Conservation (phyloP, 2,888 invertebrate species). For the Acronicta alni region DNA sequence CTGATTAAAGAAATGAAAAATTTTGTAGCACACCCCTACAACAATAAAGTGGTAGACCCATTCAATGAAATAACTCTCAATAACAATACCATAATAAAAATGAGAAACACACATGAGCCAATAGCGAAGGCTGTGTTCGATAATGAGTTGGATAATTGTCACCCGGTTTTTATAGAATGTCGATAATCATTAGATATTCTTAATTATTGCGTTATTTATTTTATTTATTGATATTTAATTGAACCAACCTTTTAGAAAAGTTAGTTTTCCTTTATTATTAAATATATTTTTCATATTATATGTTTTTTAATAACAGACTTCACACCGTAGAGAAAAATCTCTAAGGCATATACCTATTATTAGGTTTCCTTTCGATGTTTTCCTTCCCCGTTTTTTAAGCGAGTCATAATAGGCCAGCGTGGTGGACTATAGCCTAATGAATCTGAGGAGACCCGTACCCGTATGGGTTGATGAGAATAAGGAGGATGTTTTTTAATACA, state of each 20-base stretch:
- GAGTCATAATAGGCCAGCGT: no score
- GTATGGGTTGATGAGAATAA: no score
- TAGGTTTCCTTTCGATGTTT: no score
- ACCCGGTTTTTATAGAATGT: conserved; percentile 86
- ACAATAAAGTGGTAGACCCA: conserved; percentile 71
- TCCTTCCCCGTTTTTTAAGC: no score
- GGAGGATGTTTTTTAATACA: no score
- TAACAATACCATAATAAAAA: conserved; percentile 75
- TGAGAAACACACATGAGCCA: conserved; percentile 77
- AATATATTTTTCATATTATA: conserved; percentile 5
- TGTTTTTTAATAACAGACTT: no score
- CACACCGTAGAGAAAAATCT: no score
- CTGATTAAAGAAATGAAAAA: conserved; percentile 69
- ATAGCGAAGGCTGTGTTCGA: conserved; percentile 74
- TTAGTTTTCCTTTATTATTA: conserved; percentile 24
- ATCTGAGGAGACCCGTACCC: no score
- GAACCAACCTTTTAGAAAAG: not conserved
- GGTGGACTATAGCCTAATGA: no score
- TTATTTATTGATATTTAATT: conserved; percentile 42
- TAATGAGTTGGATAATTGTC: conserved; percentile 70
- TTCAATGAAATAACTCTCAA: conserved; percentile 80
- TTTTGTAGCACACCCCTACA: conserved; percentile 65
- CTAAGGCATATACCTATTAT: no score
- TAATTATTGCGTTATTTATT: conserved; percentile 26
- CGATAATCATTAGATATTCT: conserved; percentile 59